A percentile compares a stretch with the other conserved stretches of the same genome.
Evolutionary conservation across 2,113 vertebrate species (phyloP).

Genomic region (Pollimyrus isidori): DNA sequence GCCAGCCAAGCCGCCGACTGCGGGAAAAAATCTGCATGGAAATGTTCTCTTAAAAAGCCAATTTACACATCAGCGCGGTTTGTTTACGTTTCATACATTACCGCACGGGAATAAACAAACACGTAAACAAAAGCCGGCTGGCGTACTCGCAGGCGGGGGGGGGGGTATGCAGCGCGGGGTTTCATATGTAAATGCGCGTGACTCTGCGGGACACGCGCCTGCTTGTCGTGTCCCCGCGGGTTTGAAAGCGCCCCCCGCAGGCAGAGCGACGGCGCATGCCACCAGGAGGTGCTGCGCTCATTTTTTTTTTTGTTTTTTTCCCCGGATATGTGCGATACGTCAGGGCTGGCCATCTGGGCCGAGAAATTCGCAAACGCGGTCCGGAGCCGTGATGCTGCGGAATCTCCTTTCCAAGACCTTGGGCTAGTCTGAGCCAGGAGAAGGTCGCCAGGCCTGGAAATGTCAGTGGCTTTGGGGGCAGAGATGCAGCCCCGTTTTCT

Average conservation of each 20-base stretch:
- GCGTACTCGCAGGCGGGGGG: neutral
- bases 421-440: neutral
- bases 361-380: neutral
- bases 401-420: neutral
- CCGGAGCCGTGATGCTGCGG: neutral
- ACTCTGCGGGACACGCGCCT: neutral
- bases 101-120: constrained; percentile 11
- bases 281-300: neutral
- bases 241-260: neutral
- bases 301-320: neutral
- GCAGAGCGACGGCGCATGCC: neutral
- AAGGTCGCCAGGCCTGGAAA: neutral
- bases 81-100: constrained; percentile 25
- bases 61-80: constrained; percentile 21
- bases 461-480: neutral
- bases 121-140: neutral
- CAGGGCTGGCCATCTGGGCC: neutral
- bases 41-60: constrained; percentile 18
- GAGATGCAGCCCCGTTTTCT: neutral
- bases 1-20: constrained; percentile 11
- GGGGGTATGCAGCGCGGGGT: neutral
- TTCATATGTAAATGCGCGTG: neutral
- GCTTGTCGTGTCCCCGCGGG: neutral
- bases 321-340: neutral
- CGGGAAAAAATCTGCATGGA: constrained; percentile 17